Evolutionary conservation across 2,113 vertebrate genomes (phyloP).

Genomic region (Cephalopholis sonnerati): DNA sequence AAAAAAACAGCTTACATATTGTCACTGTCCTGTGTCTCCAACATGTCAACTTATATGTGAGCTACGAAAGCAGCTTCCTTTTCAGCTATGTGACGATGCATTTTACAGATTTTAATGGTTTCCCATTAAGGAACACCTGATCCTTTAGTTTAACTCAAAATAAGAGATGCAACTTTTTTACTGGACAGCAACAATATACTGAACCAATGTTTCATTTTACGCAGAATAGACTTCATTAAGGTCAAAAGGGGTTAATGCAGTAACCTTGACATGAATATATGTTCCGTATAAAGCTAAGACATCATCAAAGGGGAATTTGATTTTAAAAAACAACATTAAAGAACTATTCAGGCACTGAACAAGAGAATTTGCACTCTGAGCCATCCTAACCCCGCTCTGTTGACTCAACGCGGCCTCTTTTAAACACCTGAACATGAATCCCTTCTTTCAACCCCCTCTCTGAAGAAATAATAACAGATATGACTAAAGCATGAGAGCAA

Average conservation of each 20-base stretch:
- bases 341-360: conserved; percentile 22
- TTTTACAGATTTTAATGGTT: not conserved
- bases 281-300: conserved; percentile 22
- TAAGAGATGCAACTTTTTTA: not conserved
- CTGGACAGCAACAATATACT: conserved; percentile 13
- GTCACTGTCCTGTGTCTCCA: not conserved
- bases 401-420: not conserved
- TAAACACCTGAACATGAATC: conserved; percentile 15
- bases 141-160: conserved; percentile 19
- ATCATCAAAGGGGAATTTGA: conserved; percentile 12
- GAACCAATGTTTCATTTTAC: conserved; percentile 9
- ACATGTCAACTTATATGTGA: not conserved
- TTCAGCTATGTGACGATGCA: not conserved
- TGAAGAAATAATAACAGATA: conserved; percentile 37
- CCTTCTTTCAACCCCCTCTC: conserved; percentile 16
- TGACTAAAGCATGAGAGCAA: conserved; percentile 10
- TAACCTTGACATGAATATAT: not conserved
- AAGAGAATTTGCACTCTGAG: conserved; percentile 15
- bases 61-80: not conserved
- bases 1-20: not conserved
- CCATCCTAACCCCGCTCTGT: not conserved
- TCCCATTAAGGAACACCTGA: not conserved
- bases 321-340: not conserved
- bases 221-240: conserved; percentile 13
- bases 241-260: conserved; percentile 19